Evolutionary conservation across 1,140 invertebrate genomes (phyloP).

Genomic region (Drosophila mauritiana): DNA sequence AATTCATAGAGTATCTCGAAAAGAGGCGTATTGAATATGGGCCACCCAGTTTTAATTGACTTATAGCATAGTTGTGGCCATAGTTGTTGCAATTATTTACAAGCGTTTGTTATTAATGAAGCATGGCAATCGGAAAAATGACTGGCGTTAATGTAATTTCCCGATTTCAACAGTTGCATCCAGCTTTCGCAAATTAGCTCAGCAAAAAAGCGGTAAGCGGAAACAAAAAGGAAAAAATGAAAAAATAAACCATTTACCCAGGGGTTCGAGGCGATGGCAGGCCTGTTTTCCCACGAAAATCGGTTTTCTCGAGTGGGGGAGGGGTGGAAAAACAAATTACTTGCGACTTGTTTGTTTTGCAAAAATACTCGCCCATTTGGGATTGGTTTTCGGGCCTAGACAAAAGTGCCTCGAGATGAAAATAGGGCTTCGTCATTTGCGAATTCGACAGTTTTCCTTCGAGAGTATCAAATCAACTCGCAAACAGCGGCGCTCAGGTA

Average conservation of each 20-base stretch:
- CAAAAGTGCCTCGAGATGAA: constrained; percentile 39
- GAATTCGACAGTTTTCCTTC: constrained; percentile 67
- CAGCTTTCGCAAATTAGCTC: constrained; percentile 28
- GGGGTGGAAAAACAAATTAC: constrained; percentile 50
- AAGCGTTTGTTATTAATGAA: constrained; percentile 16
- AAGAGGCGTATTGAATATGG: not conserved
- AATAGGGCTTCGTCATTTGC: constrained; percentile 58
- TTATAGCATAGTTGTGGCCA: constrained; percentile 33
- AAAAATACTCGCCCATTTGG: constrained; percentile 41
- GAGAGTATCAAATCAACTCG: constrained; percentile 58
- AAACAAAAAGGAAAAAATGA: not conserved
- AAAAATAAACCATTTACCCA: constrained; percentile 7
- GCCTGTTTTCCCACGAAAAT: constrained; percentile 36
- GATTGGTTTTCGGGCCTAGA: constrained; percentile 13
- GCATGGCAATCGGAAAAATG: constrained; percentile 27
- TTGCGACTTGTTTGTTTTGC: constrained; percentile 51
- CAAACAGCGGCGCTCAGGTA: constrained; percentile 37
- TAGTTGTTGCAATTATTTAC: constrained; percentile 18
- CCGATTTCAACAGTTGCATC: constrained; percentile 33
- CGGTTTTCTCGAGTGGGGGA: not conserved
- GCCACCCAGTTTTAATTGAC: constrained; percentile 22
- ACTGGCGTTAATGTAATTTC: constrained; percentile 42
- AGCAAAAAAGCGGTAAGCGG: constrained; percentile 11
- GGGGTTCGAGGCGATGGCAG: not conserved
- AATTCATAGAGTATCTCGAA: constrained; percentile 9